These are phyloP conservation scores for Sciurus niger DNA, from an alignment of 2,113 vertebrate species.

Conservation along the genomic window DNA sequence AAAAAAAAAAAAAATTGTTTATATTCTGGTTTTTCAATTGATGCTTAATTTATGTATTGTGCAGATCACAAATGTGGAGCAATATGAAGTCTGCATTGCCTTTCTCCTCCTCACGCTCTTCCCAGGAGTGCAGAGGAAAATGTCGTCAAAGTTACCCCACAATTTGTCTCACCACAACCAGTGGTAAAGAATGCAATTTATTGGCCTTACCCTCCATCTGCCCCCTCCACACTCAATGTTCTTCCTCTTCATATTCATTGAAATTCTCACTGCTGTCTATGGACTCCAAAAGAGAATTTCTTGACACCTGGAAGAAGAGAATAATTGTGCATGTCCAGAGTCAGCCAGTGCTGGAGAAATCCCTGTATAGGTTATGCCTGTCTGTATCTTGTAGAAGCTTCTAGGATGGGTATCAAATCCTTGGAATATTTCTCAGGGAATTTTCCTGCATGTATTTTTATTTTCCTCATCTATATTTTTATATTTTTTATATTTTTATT, in stretches of 20 bases:
- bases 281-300: background rate
- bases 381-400: background rate
- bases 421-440: too few relatives aligned
- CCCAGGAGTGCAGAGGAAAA: background rate
- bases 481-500: too few relatives aligned
- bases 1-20: too few relatives aligned
- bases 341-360: background rate
- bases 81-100: background rate
- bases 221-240: background rate
- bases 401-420: too few relatives aligned
- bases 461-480: too few relatives aligned
- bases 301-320: background rate
- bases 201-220: background rate
- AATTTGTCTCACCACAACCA: background rate
- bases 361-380: background rate
- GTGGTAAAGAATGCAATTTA: background rate
- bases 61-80: too few relatives aligned
- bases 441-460: too few relatives aligned
- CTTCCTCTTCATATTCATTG: background rate
- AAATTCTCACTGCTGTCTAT: background rate
- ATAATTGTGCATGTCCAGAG: background rate
- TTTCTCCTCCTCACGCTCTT: background rate
- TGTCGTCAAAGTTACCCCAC: background rate
- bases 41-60: too few relatives aligned
- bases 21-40: too few relatives aligned